A percentile compares a stretch with the other conserved stretches of the same genome.
Evolutionary conservation across 2,888 invertebrate genomes (phyloP).

Genomic region (Cheilosia grossa): DNA sequence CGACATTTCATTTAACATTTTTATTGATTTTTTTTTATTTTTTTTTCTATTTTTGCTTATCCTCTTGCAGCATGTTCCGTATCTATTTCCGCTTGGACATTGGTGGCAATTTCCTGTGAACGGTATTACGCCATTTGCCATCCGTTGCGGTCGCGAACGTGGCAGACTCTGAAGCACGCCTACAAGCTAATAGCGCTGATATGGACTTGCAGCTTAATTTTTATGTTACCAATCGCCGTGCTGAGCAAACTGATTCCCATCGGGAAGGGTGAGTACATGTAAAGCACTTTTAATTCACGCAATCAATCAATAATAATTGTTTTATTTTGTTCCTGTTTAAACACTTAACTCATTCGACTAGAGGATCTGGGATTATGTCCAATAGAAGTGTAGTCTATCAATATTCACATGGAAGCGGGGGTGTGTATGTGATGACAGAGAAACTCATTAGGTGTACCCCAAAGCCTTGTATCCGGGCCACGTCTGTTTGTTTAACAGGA

Average conservation of each 20-base stretch:
- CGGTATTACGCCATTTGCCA: slow-evolving; percentile 90
- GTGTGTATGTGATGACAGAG: not conserved
- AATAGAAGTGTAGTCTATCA: not conserved
- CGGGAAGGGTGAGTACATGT: slow-evolving; percentile 77
- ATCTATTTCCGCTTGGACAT: slow-evolving; percentile 89
- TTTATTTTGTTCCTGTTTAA: not conserved
- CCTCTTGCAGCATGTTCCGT: slow-evolving; percentile 86
- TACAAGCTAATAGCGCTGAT: slow-evolving; percentile 86
- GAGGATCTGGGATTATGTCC: no score
- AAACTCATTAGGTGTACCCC: not conserved
- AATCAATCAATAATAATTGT: not conserved
- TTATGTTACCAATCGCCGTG: slow-evolving; percentile 86
- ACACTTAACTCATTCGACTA: not conserved
- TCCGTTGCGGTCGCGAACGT: slow-evolving; percentile 87
- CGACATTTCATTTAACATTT: not conserved
- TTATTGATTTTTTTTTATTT: no score
- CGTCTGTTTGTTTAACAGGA: not conserved
- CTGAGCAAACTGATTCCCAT: slow-evolving; percentile 85
- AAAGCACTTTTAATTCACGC: slow-evolving; percentile 2
- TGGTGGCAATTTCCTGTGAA: slow-evolving; percentile 89
- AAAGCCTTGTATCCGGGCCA: not conserved
- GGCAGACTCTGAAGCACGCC: slow-evolving; percentile 89
- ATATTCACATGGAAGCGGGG: not conserved
- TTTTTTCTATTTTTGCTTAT: not conserved
- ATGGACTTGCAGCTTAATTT: slow-evolving; percentile 86